Evolutionary conservation across 2,797 vertebrate species (phyloP).

Genomic region (Sebastes iracundus): DNA sequence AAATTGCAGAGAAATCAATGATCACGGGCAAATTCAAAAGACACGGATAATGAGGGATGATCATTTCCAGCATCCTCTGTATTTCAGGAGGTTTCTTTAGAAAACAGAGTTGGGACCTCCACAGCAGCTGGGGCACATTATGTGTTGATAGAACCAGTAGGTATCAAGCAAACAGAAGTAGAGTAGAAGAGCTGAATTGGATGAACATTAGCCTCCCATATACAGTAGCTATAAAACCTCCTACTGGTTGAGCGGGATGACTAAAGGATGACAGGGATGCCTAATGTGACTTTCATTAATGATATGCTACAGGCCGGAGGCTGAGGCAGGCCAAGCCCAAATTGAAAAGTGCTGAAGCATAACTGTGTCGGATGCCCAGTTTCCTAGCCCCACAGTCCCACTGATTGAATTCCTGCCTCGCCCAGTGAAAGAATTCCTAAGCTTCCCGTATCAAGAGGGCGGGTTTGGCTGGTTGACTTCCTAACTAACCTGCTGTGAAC

Average conservation of each 20-base stretch:
- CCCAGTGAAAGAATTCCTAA: constrained; percentile 69
- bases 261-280: constrained; percentile 57
- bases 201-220: constrained; percentile 46
- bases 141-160: neutral
- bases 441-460: constrained; percentile 35
- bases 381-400: constrained; percentile 67
- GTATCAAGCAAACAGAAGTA: neutral
- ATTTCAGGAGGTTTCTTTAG: neutral
- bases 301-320: constrained; percentile 67
- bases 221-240: constrained; percentile 37
- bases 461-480: constrained; percentile 41
- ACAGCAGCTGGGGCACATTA: constrained; percentile 1
- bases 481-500: constrained; percentile 42
- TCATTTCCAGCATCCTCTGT: constrained; percentile 14
- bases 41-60: neutral
- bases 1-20: constrained; percentile 33
- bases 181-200: constrained; percentile 1
- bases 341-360: constrained; percentile 83
- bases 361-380: constrained; percentile 78
- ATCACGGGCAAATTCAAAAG: constrained; percentile 10
- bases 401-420: constrained; percentile 79
- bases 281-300: constrained; percentile 82
- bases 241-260: constrained; percentile 55
- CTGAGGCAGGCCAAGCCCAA: constrained; percentile 73
- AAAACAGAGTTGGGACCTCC: neutral